These are phyloP conservation scores for Drymodes brunneopygia DNA, from an alignment of 2,113 vertebrate species.

Conservation along the genomic window DNA sequence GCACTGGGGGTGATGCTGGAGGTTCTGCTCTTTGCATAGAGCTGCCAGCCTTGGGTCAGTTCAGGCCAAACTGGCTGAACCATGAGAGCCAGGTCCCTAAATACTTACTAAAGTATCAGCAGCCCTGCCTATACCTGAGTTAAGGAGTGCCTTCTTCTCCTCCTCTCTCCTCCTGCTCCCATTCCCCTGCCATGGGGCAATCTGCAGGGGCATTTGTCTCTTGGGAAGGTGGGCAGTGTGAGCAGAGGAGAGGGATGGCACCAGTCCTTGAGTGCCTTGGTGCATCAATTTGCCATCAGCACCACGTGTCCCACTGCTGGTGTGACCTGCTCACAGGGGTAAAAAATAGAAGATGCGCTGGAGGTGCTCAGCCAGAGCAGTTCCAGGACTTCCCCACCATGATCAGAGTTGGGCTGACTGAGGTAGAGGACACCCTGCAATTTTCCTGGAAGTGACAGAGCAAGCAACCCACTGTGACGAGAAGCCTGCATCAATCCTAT, in stretches of 20 bases:
- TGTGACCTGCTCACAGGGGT: accelerated
- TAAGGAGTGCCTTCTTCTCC: neutral
- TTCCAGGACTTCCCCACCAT: neutral
- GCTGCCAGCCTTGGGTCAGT: neutral
- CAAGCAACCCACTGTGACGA: accelerated
- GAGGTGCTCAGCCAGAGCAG: neutral
- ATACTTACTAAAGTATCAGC: neutral
- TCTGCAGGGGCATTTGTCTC: neutral
- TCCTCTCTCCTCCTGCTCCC: neutral
- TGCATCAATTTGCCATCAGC: neutral
- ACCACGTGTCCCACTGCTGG: neutral
- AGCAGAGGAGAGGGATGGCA: neutral
- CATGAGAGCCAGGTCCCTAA: accelerated
- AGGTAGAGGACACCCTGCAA: neutral
- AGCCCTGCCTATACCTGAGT: neutral
- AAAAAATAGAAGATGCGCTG: neutral
- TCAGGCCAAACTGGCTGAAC: neutral
- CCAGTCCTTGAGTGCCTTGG: accelerated
- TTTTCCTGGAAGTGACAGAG: neutral
- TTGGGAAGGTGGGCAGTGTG: neutral
- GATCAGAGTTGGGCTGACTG: neutral
- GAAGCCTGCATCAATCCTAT: neutral
- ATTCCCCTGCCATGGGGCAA: accelerated
- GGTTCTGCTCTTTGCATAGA: neutral
- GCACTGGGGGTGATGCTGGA: neutral